These are phyloP conservation scores for Salminus brasiliensis DNA, from an alignment of 2,113 vertebrate genomes.

Conservation along the genomic window DNA sequence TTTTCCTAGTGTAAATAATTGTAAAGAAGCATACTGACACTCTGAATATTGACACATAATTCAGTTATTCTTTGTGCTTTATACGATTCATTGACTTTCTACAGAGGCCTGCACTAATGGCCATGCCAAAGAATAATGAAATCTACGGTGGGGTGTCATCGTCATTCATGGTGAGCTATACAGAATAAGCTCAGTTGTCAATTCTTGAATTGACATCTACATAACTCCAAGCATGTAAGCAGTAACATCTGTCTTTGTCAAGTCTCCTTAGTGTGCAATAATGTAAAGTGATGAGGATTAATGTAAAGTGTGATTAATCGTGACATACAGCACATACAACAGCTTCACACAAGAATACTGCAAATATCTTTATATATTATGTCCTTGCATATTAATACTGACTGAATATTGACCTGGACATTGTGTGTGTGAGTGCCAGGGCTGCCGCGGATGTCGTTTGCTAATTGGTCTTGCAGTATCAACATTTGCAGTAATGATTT, in stretches of 20 bases:
- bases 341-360: background rate
- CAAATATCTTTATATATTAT: background rate
- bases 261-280: background rate
- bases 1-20: background rate
- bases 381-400: too few relatives aligned
- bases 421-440: too few relatives aligned
- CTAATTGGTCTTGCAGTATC: too few relatives aligned
- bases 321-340: background rate
- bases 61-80: background rate
- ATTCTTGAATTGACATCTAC: constrained; percentile 16
- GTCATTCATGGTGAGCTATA: background rate
- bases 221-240: background rate
- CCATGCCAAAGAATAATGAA: background rate
- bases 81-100: background rate
- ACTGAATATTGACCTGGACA: too few relatives aligned
- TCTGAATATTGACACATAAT: background rate
- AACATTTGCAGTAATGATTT: too few relatives aligned
- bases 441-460: too few relatives aligned
- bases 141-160: background rate
- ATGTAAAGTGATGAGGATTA: background rate
- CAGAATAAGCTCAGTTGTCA: background rate
- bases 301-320: constrained; percentile 4
- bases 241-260: background rate
- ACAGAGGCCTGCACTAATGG: background rate
- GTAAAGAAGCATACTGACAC: background rate